Evolutionary conservation across 2,888 invertebrate species (phyloP).

Genomic region (Andricus curvator): DNA sequence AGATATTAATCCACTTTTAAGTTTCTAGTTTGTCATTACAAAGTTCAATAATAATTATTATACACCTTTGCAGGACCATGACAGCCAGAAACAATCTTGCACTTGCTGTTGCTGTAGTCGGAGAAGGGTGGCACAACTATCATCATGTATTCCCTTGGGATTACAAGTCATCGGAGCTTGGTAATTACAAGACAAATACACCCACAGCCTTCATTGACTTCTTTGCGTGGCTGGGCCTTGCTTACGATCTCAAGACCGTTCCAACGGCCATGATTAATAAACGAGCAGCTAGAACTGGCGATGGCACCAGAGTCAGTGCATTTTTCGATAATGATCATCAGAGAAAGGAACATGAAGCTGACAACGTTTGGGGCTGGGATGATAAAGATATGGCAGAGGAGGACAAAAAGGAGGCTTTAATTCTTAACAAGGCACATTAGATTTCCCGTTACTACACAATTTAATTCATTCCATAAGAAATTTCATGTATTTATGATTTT

Average conservation of each 20-base stretch:
- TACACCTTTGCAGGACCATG: constrained; percentile 79
- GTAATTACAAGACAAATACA: constrained; percentile 83
- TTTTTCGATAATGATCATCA: constrained; percentile 73
- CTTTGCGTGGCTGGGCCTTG: constrained; percentile 88
- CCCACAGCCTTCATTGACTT: constrained; percentile 84
- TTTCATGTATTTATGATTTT: constrained; percentile 26
- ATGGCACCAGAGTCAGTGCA: constrained; percentile 80
- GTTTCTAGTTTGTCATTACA: too few relatives aligned
- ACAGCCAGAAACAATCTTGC: constrained; percentile 85
- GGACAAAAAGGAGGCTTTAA: constrained; percentile 80
- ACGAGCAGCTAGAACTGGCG: constrained; percentile 87
- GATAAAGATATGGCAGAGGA: constrained; percentile 87
- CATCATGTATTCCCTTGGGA: constrained; percentile 94
- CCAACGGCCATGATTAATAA: constrained; percentile 85
- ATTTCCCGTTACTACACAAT: neutral
- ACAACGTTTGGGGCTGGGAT: constrained; percentile 89
- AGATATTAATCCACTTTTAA: too few relatives aligned
- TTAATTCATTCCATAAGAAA: constrained; percentile 14
- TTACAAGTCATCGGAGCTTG: constrained; percentile 87
- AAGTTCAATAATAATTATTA: neutral
- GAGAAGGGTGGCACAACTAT: constrained; percentile 94
- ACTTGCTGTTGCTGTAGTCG: constrained; percentile 85
- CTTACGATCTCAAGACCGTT: constrained; percentile 91
- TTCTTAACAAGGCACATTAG: constrained; percentile 71
- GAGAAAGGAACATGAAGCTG: constrained; percentile 77